Percentiles rank a stretch among this genome's conserved stretches.
phyloP scores from a whole-genome alignment of 2,797 vertebrate species.

The Onychomys torridus region DNA sequence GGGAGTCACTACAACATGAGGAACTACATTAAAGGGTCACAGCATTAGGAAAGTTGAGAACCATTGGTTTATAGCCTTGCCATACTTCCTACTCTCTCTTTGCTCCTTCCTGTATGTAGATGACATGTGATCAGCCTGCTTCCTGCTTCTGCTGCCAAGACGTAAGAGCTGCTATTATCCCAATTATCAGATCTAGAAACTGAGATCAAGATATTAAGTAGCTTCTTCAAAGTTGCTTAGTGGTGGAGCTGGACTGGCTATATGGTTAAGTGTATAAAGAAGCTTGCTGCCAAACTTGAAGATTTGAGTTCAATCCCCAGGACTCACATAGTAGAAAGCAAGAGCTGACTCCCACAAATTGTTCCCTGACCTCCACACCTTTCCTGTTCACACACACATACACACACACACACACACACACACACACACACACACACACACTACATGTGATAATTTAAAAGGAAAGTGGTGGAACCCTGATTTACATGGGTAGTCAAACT shows the following conservation, averaged over 20 bases:
- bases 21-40: not conserved
- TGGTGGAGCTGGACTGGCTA: not conserved
- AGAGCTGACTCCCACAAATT: not conserved
- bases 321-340: not conserved
- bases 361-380: not conserved
- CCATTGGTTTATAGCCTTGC: not conserved
- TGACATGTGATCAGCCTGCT: not conserved
- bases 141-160: not conserved
- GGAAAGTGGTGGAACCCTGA: not conserved
- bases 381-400: not conserved
- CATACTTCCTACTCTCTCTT: not conserved
- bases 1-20: not conserved
- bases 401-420: too few relatives aligned
- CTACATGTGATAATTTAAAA: not conserved
- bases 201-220: conserved; percentile 22
- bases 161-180: not conserved
- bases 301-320: not conserved
- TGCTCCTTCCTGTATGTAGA: not conserved
- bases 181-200: conserved; percentile 2
- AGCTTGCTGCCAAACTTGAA: not conserved
- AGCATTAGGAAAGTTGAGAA: not conserved
- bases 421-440: not conserved
- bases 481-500: conserved; percentile 6
- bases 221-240: conserved; percentile 25
- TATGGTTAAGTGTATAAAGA: not conserved